Evolutionary conservation across 2,113 vertebrate genomes (phyloP).

Genomic region (Oenanthe oenanthe): DNA sequence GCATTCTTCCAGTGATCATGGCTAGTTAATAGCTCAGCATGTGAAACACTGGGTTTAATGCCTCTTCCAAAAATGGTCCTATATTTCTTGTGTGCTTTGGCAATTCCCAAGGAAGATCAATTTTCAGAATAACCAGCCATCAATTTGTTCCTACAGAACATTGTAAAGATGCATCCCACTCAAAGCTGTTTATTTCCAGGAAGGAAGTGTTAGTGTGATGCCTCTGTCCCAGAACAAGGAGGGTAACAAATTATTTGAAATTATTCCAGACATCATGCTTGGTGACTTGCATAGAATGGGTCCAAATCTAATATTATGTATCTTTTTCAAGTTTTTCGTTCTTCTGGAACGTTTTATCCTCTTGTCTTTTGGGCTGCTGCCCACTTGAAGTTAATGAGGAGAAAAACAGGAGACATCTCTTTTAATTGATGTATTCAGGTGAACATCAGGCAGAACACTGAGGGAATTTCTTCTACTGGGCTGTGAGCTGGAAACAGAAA

Average conservation of each 20-base stretch:
- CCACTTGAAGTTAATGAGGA: background rate
- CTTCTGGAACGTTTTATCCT: background rate
- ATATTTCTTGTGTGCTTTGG: background rate
- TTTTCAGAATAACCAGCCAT: background rate
- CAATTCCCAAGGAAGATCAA: background rate
- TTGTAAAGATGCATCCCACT: background rate
- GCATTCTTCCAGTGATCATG: background rate
- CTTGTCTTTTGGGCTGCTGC: background rate
- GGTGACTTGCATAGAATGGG: background rate
- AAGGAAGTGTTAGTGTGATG: background rate
- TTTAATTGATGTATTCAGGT: background rate
- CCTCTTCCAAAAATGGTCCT: background rate
- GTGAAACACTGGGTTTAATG: background rate
- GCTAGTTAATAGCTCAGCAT: background rate
- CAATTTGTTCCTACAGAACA: background rate
- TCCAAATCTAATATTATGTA: background rate
- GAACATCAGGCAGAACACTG: background rate
- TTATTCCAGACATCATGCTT: background rate
- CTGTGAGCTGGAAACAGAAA: background rate
- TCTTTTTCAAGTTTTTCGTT: background rate
- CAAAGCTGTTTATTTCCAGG: background rate
- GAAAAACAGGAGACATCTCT: background rate
- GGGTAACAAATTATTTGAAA: background rate
- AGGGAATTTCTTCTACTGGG: background rate
- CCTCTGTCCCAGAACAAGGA: background rate